A percentile compares a stretch with the other conserved stretches of the same genome.
These are phyloP conservation scores for Cephus pygmeus DNA, from an alignment of 2,888 invertebrate genomes.

Conservation along the genomic window DNA sequence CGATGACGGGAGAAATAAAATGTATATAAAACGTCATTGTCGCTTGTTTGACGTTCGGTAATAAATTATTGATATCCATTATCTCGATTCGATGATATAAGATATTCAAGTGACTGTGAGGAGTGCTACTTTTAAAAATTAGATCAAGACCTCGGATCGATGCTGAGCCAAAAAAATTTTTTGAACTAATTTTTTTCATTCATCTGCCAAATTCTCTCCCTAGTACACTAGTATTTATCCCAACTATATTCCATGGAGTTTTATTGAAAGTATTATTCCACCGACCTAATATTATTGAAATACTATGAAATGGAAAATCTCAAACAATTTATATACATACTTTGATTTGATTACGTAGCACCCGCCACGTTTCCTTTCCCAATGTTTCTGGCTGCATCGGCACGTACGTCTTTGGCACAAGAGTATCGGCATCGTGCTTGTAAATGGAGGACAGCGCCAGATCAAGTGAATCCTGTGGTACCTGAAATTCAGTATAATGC, in stretches of 20 bases:
- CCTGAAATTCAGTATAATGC: constrained; percentile 52
- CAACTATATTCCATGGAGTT: too few relatives aligned
- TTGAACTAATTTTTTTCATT: neutral
- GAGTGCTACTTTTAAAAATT: neutral
- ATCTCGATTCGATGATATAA: constrained; percentile 26
- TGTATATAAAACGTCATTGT: constrained; percentile 41
- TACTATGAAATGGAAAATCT: too few relatives aligned
- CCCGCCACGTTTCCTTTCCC: constrained; percentile 74
- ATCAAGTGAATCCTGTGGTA: constrained; percentile 78
- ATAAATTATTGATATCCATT: constrained; percentile 43
- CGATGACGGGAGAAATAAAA: constrained; percentile 31
- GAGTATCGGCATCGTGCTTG: constrained; percentile 72
- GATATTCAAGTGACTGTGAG: neutral
- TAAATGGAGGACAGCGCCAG: constrained; percentile 75
- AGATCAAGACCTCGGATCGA: neutral
- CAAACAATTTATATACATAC: constrained; percentile 28
- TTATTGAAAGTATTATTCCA: too few relatives aligned
- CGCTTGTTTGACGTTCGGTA: constrained; percentile 36
- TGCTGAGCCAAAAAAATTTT: neutral
- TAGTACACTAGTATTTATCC: too few relatives aligned
- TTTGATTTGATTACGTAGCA: constrained; percentile 71
- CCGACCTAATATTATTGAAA: too few relatives aligned
- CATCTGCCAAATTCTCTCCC: too few relatives aligned
- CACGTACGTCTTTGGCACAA: constrained; percentile 64
- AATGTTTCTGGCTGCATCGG: constrained; percentile 77